phyloP scores from a whole-genome alignment of 2,797 vertebrate genomes.

The Onychomys arenicola region DNA sequence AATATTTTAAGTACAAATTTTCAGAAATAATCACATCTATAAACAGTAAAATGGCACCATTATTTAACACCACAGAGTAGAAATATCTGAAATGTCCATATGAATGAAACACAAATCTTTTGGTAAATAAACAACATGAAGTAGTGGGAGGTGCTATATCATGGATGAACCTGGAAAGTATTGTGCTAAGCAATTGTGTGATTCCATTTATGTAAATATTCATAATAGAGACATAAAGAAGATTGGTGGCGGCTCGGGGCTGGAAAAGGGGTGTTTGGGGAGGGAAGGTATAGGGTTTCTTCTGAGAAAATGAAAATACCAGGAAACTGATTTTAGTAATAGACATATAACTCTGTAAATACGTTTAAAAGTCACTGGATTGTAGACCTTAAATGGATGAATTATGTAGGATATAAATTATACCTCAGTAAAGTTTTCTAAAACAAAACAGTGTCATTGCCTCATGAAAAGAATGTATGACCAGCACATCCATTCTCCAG shows the following conservation, averaged over 20 bases:
- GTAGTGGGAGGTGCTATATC: neutral
- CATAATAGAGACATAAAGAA: slow-evolving; percentile 37
- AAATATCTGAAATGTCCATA: slow-evolving; percentile 3
- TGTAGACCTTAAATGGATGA: neutral
- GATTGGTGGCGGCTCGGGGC: neutral
- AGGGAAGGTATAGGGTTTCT: neutral
- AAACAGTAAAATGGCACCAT: slow-evolving; percentile 18
- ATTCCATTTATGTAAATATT: slow-evolving; percentile 29
- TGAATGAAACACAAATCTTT: slow-evolving; percentile 27
- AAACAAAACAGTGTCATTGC: neutral
- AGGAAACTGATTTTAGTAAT: slow-evolving; percentile 21
- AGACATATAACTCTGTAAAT: neutral
- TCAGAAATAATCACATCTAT: slow-evolving; percentile 36
- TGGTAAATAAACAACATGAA: slow-evolving; percentile 53
- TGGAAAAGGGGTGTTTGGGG: neutral
- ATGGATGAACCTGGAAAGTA: neutral
- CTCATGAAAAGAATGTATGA: slow-evolving; percentile 30
- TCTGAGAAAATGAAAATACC: slow-evolving; percentile 54
- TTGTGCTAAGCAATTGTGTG: neutral
- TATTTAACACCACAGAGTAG: slow-evolving; percentile 34
- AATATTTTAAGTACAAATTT: slow-evolving; percentile 51
- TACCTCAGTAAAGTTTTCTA: neutral
- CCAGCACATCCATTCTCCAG: neutral
- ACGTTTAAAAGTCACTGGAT: slow-evolving; percentile 15
- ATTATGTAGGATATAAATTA: slow-evolving; percentile 17